These are phyloP conservation scores for Pristionchus entomophagus DNA, from an alignment of 2,888 invertebrate genomes.

Conservation along the genomic window DNA sequence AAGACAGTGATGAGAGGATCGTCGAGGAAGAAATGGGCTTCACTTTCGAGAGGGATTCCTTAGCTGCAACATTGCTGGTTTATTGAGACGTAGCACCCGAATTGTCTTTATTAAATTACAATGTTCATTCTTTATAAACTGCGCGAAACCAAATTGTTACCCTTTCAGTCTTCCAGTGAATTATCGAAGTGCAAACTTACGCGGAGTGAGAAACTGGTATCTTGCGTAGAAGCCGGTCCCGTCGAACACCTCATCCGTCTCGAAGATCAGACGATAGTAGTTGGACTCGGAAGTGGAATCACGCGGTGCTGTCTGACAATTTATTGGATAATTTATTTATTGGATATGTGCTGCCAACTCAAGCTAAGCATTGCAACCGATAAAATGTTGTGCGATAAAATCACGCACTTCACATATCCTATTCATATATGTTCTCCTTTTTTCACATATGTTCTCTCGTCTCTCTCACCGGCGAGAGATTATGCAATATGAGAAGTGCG, in stretches of 20 bases:
- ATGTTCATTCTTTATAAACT: too few relatives aligned
- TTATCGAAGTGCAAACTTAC: background rate
- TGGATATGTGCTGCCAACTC: too few relatives aligned
- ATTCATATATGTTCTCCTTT: too few relatives aligned
- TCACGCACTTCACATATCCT: too few relatives aligned
- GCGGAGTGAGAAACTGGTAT: conserved; percentile 84
- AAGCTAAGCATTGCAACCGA: too few relatives aligned
- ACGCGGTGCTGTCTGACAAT: conserved; percentile 52
- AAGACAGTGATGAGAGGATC: background rate
- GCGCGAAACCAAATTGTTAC: too few relatives aligned
- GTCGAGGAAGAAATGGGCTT: background rate
- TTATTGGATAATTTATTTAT: background rate
- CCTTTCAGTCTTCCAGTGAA: background rate
- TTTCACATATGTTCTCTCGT: too few relatives aligned
- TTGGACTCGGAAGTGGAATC: conserved; percentile 85
- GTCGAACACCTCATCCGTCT: conserved; percentile 93
- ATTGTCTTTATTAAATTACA: too few relatives aligned
- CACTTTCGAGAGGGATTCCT: conserved; percentile 10
- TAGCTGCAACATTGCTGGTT: background rate
- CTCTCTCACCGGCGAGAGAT: too few relatives aligned
- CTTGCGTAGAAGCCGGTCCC: conserved; percentile 93
- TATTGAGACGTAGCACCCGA: too few relatives aligned
- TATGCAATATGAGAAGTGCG: too few relatives aligned
- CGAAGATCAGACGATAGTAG: conserved; percentile 94
- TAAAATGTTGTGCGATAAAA: too few relatives aligned